Evolutionary conservation across 2,797 vertebrate species (phyloP).

Genomic region (Miichthys miiuy): DNA sequence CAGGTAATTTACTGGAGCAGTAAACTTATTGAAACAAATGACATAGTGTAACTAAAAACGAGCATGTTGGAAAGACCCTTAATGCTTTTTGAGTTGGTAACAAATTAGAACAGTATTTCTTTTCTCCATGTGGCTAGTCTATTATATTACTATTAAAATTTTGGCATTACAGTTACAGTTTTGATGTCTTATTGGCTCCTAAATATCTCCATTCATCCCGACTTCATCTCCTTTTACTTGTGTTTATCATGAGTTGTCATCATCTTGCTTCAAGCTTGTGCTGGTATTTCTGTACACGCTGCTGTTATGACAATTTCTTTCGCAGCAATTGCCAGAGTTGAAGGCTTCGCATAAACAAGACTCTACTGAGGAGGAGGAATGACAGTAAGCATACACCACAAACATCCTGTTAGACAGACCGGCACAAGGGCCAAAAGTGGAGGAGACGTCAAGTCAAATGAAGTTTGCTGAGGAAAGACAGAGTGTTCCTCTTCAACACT

Average conservation of each 20-base stretch:
- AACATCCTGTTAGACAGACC: conserved; percentile 21
- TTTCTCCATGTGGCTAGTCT: neutral
- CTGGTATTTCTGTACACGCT: neutral
- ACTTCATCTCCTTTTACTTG: neutral
- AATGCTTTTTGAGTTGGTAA: neutral
- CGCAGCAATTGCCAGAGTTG: neutral
- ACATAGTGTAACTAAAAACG: neutral
- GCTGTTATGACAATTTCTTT: neutral
- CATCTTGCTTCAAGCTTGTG: neutral
- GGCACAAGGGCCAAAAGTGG: conserved; percentile 13
- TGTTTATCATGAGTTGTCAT: neutral
- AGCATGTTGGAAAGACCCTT: neutral
- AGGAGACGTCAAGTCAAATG: conserved; percentile 1
- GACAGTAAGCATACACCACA: conserved; percentile 21
- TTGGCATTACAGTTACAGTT: neutral
- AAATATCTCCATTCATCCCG: neutral
- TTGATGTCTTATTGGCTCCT: neutral
- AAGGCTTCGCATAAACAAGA: conserved; percentile 34
- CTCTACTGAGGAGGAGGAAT: neutral
- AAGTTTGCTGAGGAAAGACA: conserved; percentile 14
- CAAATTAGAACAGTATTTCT: neutral
- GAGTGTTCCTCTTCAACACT: neutral
- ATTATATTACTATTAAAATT: neutral
- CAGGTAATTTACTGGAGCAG: neutral
- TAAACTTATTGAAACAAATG: neutral